A percentile compares a stretch with the other conserved stretches of the same genome.
Conservation (phyloP, 2,888 invertebrate genomes). For the Steinernema hermaphroditum region DNA sequence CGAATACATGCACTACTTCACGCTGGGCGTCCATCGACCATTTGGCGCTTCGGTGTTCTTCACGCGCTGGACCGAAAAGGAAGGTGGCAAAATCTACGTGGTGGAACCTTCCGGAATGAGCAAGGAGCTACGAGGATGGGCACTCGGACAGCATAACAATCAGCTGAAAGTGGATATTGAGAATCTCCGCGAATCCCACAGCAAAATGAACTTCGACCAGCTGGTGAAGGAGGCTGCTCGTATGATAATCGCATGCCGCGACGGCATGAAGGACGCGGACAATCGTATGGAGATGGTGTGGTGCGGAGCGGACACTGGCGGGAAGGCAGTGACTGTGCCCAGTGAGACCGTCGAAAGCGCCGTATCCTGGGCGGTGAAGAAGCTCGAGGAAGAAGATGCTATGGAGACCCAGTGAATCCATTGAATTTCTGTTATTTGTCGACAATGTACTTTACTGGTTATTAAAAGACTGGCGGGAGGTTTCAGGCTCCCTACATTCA, state of each 20-base stretch:
- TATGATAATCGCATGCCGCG: constrained; percentile 69
- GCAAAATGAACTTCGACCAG: constrained; percentile 39
- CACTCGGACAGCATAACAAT: constrained; percentile 97
- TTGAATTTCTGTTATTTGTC: too few species aligned
- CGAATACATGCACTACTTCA: constrained; percentile 96
- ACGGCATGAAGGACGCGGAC: constrained; percentile 76
- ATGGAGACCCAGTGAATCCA: too few species aligned
- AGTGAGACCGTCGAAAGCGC: neutral
- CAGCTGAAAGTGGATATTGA: constrained; percentile 99
- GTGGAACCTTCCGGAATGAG: constrained; percentile 96
- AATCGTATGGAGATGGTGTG: constrained; percentile 65
- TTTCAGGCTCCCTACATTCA: too few species aligned
- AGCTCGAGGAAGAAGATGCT: neutral
- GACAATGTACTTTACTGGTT: too few species aligned
- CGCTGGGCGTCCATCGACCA: constrained; percentile 95
- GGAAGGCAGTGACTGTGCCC: constrained; percentile 38
- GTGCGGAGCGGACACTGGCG: constrained; percentile 64
- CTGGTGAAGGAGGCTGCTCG: constrained; percentile 63
- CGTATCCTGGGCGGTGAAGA: neutral
- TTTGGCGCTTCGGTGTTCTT: constrained; percentile 91
- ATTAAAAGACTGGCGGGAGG: too few species aligned
- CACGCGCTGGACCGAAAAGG: constrained; percentile 70
- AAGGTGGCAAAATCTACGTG: constrained; percentile 77
- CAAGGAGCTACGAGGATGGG: constrained; percentile 93
- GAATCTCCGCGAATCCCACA: constrained; percentile 80